Evolutionary conservation across 1,140 invertebrate genomes (phyloP).

Genomic region (Choristoneura fumiferana): DNA sequence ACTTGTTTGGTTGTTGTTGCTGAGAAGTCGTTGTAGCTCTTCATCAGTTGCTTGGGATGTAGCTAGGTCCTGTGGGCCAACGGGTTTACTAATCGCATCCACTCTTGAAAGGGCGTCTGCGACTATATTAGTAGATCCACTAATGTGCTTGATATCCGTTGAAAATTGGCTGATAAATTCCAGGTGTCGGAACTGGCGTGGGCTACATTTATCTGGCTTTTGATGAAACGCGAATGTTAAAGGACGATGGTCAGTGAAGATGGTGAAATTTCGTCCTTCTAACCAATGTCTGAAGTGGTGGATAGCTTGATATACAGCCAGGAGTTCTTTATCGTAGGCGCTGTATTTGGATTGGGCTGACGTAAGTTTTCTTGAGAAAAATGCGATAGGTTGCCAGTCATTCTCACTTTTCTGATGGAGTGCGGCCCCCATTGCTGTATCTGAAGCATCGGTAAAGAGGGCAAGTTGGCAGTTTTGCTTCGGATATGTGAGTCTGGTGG

Average conservation of each 20-base stretch:
- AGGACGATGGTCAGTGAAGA: background rate
- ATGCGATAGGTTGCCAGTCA: background rate
- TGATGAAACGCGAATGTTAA: background rate
- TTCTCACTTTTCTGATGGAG: background rate
- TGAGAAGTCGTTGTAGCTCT: no score
- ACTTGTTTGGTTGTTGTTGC: background rate
- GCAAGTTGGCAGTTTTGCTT: background rate
- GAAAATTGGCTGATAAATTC: constrained; percentile 41
- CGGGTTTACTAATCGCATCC: no score
- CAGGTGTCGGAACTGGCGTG: background rate
- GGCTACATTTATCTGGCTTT: background rate
- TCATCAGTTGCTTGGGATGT: no score
- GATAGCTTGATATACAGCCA: background rate
- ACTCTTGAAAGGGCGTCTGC: constrained; percentile 27
- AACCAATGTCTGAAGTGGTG: background rate
- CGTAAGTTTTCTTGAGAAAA: background rate
- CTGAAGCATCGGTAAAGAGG: background rate
- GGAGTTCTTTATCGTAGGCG: background rate
- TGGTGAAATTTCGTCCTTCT: background rate
- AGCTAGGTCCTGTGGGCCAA: no score
- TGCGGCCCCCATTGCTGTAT: background rate
- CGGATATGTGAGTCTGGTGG: no score
- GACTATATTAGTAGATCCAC: constrained; percentile 37
- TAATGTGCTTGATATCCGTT: constrained; percentile 23
- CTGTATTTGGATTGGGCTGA: background rate